A percentile compares a stretch with the other conserved stretches of the same genome.
phyloP scores from a whole-genome alignment of 2,888 invertebrate genomes.

The Agrochola macilenta region DNA sequence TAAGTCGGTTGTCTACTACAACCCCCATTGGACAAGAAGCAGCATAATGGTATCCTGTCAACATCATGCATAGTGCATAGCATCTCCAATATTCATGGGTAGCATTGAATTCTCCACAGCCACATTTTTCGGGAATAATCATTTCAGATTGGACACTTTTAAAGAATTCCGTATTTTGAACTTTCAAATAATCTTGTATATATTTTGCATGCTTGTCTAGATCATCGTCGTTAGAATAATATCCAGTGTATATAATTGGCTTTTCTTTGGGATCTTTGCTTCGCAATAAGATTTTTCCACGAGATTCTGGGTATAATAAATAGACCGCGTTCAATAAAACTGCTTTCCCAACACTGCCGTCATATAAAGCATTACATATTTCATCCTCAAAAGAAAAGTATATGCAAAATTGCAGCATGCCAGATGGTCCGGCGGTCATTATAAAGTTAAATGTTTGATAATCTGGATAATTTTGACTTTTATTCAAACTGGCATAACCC shows the following conservation, averaged over 20 bases:
- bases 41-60: slow-evolving; percentile 92
- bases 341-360: slow-evolving; percentile 54
- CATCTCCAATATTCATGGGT: slow-evolving; percentile 92
- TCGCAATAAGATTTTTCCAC: slow-evolving; percentile 88
- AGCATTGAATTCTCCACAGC: slow-evolving; percentile 51
- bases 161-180: slow-evolving; percentile 82
- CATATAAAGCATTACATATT: slow-evolving; percentile 63
- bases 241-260: slow-evolving; percentile 91
- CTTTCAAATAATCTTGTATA: slow-evolving; percentile 73
- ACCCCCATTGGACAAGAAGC: slow-evolving; percentile 94
- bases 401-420: slow-evolving; percentile 51
- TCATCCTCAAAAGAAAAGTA: slow-evolving; percentile 60
- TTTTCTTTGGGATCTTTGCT: slow-evolving; percentile 88
- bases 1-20: slow-evolving; percentile 92
- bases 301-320: slow-evolving; percentile 83
- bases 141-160: slow-evolving; percentile 73
- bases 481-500: slow-evolving; percentile 89
- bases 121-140: slow-evolving; percentile 60
- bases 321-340: slow-evolving; percentile 53
- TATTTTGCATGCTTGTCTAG: slow-evolving; percentile 79
- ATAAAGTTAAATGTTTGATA: slow-evolving; percentile 69
- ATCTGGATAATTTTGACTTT: slow-evolving; percentile 86
- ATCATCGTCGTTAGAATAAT: slow-evolving; percentile 88
- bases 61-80: slow-evolving; percentile 91
- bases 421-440: background rate